Conservation (phyloP, 2,113 vertebrate species). For the Serilophus lunatus region DNA sequence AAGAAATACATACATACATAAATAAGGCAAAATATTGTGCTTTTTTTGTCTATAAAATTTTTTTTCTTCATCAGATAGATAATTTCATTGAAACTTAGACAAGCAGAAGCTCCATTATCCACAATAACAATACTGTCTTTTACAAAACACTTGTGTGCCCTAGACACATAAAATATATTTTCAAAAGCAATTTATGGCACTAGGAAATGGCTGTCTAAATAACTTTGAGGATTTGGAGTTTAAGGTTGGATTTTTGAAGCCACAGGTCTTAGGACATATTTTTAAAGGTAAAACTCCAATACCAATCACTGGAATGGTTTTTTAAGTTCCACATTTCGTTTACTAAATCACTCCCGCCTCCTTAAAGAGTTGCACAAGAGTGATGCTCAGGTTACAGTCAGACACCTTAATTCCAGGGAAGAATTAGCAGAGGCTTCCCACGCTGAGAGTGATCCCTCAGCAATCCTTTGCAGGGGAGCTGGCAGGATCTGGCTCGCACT, state of each 20-base stretch:
- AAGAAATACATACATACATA: background rate
- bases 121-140: background rate
- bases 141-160: background rate
- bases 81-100: background rate
- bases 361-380: background rate
- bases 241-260: background rate
- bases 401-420: background rate
- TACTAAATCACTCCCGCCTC: background rate
- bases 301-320: background rate
- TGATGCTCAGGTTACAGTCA: background rate
- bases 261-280: background rate
- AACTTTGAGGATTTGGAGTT: background rate
- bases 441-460: fast-evolving
- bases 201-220: background rate
- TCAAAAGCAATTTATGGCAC: background rate
- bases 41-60: background rate
- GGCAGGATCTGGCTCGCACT: background rate
- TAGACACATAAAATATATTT: background rate
- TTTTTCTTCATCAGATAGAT: background rate
- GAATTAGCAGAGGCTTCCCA: background rate
- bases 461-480: background rate
- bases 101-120: background rate
- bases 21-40: background rate
- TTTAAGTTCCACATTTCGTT: background rate
- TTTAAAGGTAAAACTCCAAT: background rate